These are phyloP conservation scores for Heliothis subflexa DNA, from an alignment of 1,140 invertebrate species.

Conservation along the genomic window DNA sequence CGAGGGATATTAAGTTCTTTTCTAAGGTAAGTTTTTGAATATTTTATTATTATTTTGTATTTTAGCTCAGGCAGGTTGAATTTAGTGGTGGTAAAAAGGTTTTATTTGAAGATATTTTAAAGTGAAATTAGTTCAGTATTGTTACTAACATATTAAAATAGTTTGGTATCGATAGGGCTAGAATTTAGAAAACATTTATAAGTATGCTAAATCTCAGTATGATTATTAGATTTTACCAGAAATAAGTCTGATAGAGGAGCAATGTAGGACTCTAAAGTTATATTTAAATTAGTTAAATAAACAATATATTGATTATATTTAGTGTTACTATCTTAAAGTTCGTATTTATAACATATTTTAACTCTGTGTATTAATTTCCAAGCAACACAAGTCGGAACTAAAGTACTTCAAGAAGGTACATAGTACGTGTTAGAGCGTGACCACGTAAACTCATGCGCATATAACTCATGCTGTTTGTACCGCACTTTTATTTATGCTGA, in stretches of 20 bases:
- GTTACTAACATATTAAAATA: too few relatives aligned
- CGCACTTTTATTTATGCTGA: not conserved
- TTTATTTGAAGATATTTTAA: too few relatives aligned
- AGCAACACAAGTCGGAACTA: slow-evolving; percentile 79
- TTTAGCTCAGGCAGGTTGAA: not conserved
- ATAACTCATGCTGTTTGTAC: slow-evolving; percentile 7
- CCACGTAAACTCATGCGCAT: slow-evolving; percentile 7
- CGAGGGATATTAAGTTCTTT: slow-evolving; percentile 99
- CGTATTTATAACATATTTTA: not conserved
- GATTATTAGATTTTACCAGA: too few relatives aligned
- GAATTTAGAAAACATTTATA: too few relatives aligned
- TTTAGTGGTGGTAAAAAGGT: too few relatives aligned
- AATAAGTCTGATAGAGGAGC: too few relatives aligned
- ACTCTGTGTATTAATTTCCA: slow-evolving; percentile 60
- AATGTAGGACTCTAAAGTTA: too few relatives aligned
- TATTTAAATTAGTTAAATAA: too few relatives aligned
- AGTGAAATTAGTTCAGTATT: too few relatives aligned
- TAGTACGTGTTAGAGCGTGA: slow-evolving; percentile 26
- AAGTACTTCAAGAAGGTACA: slow-evolving; percentile 82
- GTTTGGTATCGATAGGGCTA: too few relatives aligned
- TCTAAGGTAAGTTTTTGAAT: slow-evolving; percentile 91
- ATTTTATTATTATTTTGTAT: not conserved
- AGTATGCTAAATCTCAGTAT: too few relatives aligned
- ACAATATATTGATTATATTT: too few relatives aligned
- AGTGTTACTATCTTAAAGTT: not conserved